Percentiles rank a stretch among this genome's conserved stretches.
Evolutionary conservation across 2,113 vertebrate genomes (phyloP).

Genomic region (Mus musculus): GRCm39 chr16:51455001-51455500

Average conservation of each 20-base stretch:
- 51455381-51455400: background rate
- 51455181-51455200: background rate
- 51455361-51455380: background rate
- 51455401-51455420: background rate
- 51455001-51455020: background rate
- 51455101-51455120: background rate
- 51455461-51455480: background rate
- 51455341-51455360: background rate
- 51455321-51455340: background rate
- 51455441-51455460: background rate
- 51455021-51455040: background rate
- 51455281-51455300: background rate
- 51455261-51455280: background rate
- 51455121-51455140: background rate
- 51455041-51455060: background rate
- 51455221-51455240: too few relatives aligned
- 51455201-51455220: background rate
- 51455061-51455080: background rate
- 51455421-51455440: background rate
- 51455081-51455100: background rate
- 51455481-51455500: background rate
- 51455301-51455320: background rate
- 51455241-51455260: too few relatives aligned
- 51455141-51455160: background rate
- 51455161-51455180: background rate